These are phyloP conservation scores for Crocallis elinguaria DNA, from an alignment of 2,888 invertebrate species.

Conservation along the genomic window DNA sequence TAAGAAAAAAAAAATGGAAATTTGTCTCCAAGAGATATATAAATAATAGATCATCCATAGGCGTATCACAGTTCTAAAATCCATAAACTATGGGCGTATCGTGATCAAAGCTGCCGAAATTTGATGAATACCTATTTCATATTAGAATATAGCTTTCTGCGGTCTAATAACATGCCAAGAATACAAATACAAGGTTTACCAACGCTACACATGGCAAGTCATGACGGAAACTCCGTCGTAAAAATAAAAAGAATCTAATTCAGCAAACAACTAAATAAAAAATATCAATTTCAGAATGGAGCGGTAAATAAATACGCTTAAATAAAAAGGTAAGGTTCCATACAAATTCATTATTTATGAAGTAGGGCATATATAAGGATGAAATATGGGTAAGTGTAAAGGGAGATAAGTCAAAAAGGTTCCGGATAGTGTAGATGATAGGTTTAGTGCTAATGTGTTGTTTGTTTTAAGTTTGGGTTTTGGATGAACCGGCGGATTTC, in stretches of 20 bases:
- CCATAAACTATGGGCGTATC: too few species aligned
- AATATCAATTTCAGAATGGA: conserved; percentile 42
- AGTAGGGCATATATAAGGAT: conserved; percentile 33
- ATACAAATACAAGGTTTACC: background rate
- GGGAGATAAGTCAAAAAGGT: conserved; percentile 11
- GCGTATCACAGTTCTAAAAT: too few species aligned
- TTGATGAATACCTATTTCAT: too few species aligned
- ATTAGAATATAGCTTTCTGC: too few species aligned
- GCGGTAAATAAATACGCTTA: conserved; percentile 50
- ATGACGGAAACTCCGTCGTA: conserved; percentile 24
- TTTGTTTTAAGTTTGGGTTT: conserved; percentile 11
- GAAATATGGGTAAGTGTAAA: conserved; percentile 41
- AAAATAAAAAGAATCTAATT: conserved; percentile 35
- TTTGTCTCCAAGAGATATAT: too few species aligned
- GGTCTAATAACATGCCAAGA: too few species aligned
- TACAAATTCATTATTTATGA: conserved; percentile 54
- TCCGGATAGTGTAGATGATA: conserved; percentile 19
- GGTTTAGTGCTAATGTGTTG: conserved; percentile 13
- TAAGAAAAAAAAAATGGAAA: too few species aligned
- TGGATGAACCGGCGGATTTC: background rate
- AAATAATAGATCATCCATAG: too few species aligned
- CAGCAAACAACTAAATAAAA: conserved; percentile 41
- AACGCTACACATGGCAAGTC: conserved; percentile 20
- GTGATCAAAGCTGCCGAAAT: too few species aligned
- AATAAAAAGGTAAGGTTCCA: conserved; percentile 50